These are phyloP conservation scores for Smittia aterrima DNA, from an alignment of 2,888 invertebrate species.

Conservation along the genomic window DNA sequence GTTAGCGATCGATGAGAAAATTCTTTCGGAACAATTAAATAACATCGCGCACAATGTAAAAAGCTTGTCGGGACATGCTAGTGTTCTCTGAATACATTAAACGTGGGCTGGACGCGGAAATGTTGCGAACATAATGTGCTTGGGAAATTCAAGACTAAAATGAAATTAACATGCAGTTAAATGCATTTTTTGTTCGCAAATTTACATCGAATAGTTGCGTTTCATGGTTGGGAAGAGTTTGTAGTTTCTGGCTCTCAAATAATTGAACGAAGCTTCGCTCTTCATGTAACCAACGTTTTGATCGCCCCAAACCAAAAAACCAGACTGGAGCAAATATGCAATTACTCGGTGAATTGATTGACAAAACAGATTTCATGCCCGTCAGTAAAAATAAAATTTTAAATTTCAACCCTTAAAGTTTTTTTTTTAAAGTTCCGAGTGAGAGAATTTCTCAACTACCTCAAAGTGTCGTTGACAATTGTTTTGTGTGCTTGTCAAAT, in stretches of 20 bases:
- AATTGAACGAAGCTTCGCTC: no score
- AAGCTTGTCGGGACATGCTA: background rate
- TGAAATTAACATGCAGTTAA: no score
- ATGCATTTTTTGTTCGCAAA: no score
- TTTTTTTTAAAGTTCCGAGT: background rate
- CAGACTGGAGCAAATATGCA: background rate
- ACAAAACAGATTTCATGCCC: background rate
- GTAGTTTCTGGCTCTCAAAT: no score
- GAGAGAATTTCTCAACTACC: background rate
- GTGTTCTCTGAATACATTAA: background rate
- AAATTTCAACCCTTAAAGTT: background rate
- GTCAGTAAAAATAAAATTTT: background rate
- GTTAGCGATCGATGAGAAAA: background rate
- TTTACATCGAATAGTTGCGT: no score
- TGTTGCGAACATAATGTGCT: slow-evolving; percentile 1
- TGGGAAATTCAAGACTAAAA: background rate
- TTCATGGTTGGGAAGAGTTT: no score
- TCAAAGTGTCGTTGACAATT: background rate
- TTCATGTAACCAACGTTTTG: no score
- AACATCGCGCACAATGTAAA: no score
- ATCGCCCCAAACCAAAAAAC: background rate
- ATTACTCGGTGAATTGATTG: background rate
- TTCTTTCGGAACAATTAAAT: background rate
- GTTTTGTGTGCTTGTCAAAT: slow-evolving; percentile 10
- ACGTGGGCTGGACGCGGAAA: background rate